Evolutionary conservation across 1,140 invertebrate genomes (phyloP).

Genomic region (Sarcophaga bullata): DNA sequence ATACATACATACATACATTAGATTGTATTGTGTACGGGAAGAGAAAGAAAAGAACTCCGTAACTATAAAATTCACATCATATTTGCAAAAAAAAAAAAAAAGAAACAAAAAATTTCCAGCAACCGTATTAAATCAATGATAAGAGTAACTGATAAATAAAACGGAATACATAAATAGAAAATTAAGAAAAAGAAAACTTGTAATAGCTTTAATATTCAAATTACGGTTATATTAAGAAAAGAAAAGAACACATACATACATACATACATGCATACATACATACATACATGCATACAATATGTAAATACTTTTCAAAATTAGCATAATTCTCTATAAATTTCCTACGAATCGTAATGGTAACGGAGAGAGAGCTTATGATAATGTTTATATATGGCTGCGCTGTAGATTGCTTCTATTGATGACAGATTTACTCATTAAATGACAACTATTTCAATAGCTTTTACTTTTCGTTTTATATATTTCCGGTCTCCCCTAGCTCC

Average conservation of each 20-base stretch:
- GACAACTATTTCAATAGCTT: neutral
- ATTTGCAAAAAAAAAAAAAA: neutral
- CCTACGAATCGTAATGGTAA: too few relatives aligned
- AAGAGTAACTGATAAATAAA: neutral
- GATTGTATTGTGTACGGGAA: too few relatives aligned
- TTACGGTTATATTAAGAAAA: neutral
- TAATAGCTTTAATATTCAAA: slow-evolving; percentile 16
- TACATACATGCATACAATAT: neutral
- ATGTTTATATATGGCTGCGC: neutral
- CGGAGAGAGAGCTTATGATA: too few relatives aligned
- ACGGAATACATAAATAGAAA: too few relatives aligned
- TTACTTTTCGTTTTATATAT: neutral
- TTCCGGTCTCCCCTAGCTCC: neutral
- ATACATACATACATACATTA: too few relatives aligned
- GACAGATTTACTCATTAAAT: slow-evolving; percentile 37
- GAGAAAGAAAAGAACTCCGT: slow-evolving; percentile 18
- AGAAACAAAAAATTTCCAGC: neutral
- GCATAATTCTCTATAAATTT: slow-evolving; percentile 21
- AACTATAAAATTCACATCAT: slow-evolving; percentile 19
- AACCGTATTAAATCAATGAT: slow-evolving; percentile 1
- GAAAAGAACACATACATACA: neutral
- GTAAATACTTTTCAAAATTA: neutral
- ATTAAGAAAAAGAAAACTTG: neutral
- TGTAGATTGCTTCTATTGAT: slow-evolving; percentile 13
- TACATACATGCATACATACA: neutral